Base-by-base conservation (phyloP, 1,140 invertebrate genomes). In the Hylaeus volcanicus region DNA sequence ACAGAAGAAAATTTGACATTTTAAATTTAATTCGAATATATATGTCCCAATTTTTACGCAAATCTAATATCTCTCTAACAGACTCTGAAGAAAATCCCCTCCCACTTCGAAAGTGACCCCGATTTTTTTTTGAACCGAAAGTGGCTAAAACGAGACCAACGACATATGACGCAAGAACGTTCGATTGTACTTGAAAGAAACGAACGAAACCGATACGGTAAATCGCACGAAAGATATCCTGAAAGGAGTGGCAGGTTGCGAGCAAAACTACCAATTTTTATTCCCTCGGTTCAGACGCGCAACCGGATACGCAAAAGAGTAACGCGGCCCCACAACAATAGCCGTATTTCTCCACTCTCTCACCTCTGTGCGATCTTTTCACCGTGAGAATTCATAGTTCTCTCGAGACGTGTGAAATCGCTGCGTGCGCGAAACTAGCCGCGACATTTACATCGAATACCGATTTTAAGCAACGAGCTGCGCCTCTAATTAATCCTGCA, bases 321-420 rank as follows among this genome's bases (percentile, higher is more conserved):
- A 56, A 56, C 26, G 68, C 41, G 68, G 4, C 5, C 41, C 41
- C 41, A 41, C 41, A 72, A 72, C 70, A 72, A 72, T 72, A 3
- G 15, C 55, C 1, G 45, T 55, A 37, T 58, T 72, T 72, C 70
- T 60, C 55, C 51, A 60, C 41, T 60, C 41, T 60, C 70, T 72
- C 53, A 72, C 55, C 55, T 60, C 41, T 26, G 26, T n/a, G 26
- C 48, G 53, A 56, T 70, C 68, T 70, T 56, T 51, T n/a, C 51
- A 41, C 26, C 68, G 53, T 70, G 68, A 70, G 68, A 70, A 56
- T 41, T 43, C 11, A 6, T 4, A 14, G 14, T 15, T 26, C 6
- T 5, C 58, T 66, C 64, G 64, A n/a, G 43, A 66, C 70, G 70
- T 72, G 70, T 60, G 70, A 72, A 72, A 60, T 12, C 43, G 43